Evolutionary conservation across 1,140 invertebrate species (phyloP).

Genomic region (Oncopodura yosiiana): DNA sequence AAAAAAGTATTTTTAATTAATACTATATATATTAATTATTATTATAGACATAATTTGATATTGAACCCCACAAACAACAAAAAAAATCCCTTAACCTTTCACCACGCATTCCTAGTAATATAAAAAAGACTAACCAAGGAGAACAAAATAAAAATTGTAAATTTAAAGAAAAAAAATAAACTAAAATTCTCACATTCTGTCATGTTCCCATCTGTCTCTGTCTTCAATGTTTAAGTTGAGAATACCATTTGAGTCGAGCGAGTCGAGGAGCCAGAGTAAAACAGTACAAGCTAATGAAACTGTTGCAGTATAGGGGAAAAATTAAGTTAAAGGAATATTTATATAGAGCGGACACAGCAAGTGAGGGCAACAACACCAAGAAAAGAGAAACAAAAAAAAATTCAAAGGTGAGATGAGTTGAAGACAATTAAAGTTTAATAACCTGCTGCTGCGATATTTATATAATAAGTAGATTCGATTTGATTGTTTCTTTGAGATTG

Average conservation of each 20-base stretch:
- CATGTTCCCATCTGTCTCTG: constrained; percentile 47
- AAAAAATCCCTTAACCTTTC: no score
- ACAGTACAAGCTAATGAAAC: constrained; percentile 64
- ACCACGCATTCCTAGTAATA: not conserved
- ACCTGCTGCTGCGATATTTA: no score
- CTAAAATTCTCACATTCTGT: constrained; percentile 39
- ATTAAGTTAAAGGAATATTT: not conserved
- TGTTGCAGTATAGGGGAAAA: constrained; percentile 36
- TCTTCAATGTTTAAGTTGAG: constrained; percentile 67
- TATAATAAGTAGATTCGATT: no score
- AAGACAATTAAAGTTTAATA: no score
- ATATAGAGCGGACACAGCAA: no score
- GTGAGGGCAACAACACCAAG: no score
- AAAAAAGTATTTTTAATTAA: not conserved
- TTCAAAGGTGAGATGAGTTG: no score
- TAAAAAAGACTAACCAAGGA: not conserved
- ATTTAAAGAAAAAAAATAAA: constrained; percentile 15
- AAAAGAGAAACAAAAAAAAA: no score
- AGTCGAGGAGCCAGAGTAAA: constrained; percentile 65
- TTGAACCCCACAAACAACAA: no score
- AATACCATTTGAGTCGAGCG: constrained; percentile 53
- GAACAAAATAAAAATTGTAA: constrained; percentile 7
- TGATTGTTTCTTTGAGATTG: no score
- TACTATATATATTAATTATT: not conserved
- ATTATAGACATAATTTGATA: not conserved